Evolutionary conservation across 1,140 invertebrate species (phyloP).

Genomic region (Melitaea cinxia): DNA sequence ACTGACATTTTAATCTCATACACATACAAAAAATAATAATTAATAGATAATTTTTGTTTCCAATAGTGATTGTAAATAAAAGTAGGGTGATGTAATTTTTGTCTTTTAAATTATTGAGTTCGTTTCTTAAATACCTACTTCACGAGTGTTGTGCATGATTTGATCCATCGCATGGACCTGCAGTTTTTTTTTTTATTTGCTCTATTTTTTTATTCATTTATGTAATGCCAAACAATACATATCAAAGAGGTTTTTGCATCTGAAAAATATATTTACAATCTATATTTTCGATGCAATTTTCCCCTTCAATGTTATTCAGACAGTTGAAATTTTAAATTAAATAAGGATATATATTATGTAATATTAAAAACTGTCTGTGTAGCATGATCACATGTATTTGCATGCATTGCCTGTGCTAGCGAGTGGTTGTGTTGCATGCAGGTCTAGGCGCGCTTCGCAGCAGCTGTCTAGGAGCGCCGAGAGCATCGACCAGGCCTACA

Average conservation of each 20-base stretch:
- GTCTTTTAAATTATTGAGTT: too few species aligned
- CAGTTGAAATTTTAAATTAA: too few species aligned
- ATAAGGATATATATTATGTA: too few species aligned
- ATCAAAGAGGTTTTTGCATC: background rate
- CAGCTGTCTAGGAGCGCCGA: constrained; percentile 86
- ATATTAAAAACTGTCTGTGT: constrained; percentile 20
- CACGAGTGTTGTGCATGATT: background rate
- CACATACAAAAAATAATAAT: background rate
- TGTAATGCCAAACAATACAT: constrained; percentile 9
- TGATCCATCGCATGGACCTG: constrained; percentile 1
- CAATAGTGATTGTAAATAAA: too few species aligned
- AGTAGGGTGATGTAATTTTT: too few species aligned
- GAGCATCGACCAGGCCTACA: constrained; percentile 78
- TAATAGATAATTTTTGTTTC: too few species aligned
- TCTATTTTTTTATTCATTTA: constrained; percentile 7
- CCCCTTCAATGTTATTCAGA: background rate
- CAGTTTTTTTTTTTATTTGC: constrained; percentile 1
- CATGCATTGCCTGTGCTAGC: constrained; percentile 73
- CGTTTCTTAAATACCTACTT: too few species aligned
- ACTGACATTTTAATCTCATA: constrained; percentile 7
- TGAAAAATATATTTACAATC: background rate
- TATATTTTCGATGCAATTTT: constrained; percentile 1
- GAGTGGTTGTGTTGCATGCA: constrained; percentile 80
- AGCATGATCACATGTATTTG: constrained; percentile 45
- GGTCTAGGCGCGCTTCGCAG: constrained; percentile 91